A percentile compares a stretch with the other conserved stretches of the same genome.
Conservation (phyloP, 2,888 invertebrate species). For the Augochlorella aurata region DNA sequence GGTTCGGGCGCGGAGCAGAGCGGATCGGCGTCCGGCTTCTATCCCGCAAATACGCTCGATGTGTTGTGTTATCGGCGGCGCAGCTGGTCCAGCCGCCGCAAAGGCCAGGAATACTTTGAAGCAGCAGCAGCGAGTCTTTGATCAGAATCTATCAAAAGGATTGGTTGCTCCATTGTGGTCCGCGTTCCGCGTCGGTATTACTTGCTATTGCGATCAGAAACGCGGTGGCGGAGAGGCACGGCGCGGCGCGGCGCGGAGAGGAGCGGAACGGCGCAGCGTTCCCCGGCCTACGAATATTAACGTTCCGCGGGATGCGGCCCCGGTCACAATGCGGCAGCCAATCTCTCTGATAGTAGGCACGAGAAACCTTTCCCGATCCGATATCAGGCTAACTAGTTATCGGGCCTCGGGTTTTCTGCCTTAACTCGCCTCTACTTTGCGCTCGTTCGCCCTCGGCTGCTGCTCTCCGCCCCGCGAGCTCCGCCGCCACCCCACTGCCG, state of each 20-base stretch:
- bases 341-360: conserved; percentile 66
- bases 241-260: not conserved
- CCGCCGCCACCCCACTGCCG: not conserved
- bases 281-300: conserved; percentile 59
- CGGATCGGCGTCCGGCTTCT: not conserved
- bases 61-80: conserved; percentile 61
- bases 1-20: not conserved
- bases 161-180: conserved; percentile 68
- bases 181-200: conserved; percentile 66
- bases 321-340: conserved; percentile 61
- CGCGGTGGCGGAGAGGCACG: conserved; percentile 20
- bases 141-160: conserved; percentile 71
- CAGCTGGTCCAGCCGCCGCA: conserved; percentile 32
- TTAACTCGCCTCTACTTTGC: conserved; percentile 37
- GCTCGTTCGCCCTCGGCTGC: conserved; percentile 10
- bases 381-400: conserved; percentile 58
- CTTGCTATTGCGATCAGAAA: conserved; percentile 58
- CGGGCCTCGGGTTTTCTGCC: conserved; percentile 38
- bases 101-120: conserved; percentile 62
- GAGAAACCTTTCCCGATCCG: conserved; percentile 52
- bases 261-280: not conserved
- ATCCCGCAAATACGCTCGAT: conserved; percentile 59
- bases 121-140: conserved; percentile 63
- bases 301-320: conserved; percentile 54
- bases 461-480: not conserved